phyloP scores from a whole-genome alignment of 2,888 invertebrate genomes.

The Drosophila mercatorum region DNA sequence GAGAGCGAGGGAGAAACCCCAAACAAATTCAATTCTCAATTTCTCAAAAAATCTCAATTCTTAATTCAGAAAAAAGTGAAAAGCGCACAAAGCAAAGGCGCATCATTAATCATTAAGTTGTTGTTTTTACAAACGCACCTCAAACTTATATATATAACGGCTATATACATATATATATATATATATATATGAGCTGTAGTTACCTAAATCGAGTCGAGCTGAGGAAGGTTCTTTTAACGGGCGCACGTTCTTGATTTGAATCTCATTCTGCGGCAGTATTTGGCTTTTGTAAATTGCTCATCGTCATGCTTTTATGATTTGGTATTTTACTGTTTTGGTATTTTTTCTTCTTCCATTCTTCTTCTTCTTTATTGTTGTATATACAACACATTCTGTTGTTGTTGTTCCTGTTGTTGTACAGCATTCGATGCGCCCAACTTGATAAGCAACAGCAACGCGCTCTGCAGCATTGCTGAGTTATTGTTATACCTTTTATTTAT shows the following conservation, averaged over 20 bases:
- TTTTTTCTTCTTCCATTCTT: slow-evolving; percentile 31
- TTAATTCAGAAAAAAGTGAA: slow-evolving; percentile 68
- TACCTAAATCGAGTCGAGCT: slow-evolving; percentile 34
- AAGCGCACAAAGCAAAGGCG: slow-evolving; percentile 47
- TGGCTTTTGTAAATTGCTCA: slow-evolving; percentile 75
- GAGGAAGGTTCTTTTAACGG: slow-evolving; percentile 21
- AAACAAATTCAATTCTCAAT: slow-evolving; percentile 61
- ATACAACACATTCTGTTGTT: slow-evolving; percentile 37
- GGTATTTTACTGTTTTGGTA: slow-evolving; percentile 60
- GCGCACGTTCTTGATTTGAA: slow-evolving; percentile 78
- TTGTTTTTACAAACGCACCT: slow-evolving; percentile 58
- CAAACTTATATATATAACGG: slow-evolving; percentile 14
- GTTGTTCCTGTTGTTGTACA: slow-evolving; percentile 41
- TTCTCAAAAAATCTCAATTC: slow-evolving; percentile 33
- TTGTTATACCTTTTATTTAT: slow-evolving; percentile 60
- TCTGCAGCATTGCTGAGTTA: slow-evolving; percentile 62
- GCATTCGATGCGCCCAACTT: slow-evolving; percentile 78
- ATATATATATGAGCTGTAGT: slow-evolving; percentile 32
- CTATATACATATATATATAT: slow-evolving; percentile 13
- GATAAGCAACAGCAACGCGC: slow-evolving; percentile 69
- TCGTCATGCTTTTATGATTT: slow-evolving; percentile 81
- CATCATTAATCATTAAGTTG: slow-evolving; percentile 78
- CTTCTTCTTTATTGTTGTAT: slow-evolving; percentile 1
- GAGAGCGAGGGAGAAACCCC: neutral
- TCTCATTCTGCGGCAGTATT: slow-evolving; percentile 54